Evolutionary conservation across 1,140 invertebrate genomes (phyloP), one percentile per base, ranked within the genome.

Genomic region (Myzus persicae): DNA sequence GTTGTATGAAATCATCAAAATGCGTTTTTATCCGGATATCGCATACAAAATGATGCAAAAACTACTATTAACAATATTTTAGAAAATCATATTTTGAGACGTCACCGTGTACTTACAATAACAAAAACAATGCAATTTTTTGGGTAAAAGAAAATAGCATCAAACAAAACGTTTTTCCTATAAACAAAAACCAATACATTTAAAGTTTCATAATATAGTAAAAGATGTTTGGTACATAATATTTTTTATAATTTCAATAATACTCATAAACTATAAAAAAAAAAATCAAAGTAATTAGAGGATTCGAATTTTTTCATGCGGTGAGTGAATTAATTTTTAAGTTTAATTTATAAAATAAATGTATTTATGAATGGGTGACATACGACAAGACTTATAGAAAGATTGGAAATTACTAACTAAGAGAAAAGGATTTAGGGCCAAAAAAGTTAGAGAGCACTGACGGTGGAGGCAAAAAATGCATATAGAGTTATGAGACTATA

Each of bases 1-100:
- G 54, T 90, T 90, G 67, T n/a, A 67, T 59, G 14, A 90, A 90
- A 90, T 59, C 38, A 67, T 90, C 36, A 42, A 90, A 90, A 67
- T 42, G 26, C 54, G 26, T 42, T 40, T 59, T 90, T 59, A 59
- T 90, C 51, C 54, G 31, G 89, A 42, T 90, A 90, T 67, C 8
- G 26, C 48, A 14, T 26, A 54, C 31, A 36, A 89, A 40, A 89
- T 9, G 8, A 51, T 54, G 88, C 48, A 89, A 89, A 89, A 89
- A 89, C 24, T 22, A 54, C 22, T 14, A 87, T 31, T 36, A 87
- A 87, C 42, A 36, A 87, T n/a, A n/a, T n/a, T n/a, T 44, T 38
- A 3, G 20, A 88, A 88, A 24, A n/a, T 48, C 18, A 85, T 85
- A 85, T 85, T 76, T 76, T 20, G 59, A 76, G 31, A n/a, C n/a